A percentile compares a stretch with the other conserved stretches of the same genome.
Conservation (phyloP, 2,797 vertebrate genomes). For the Rhynchotus rufescens region DNA sequence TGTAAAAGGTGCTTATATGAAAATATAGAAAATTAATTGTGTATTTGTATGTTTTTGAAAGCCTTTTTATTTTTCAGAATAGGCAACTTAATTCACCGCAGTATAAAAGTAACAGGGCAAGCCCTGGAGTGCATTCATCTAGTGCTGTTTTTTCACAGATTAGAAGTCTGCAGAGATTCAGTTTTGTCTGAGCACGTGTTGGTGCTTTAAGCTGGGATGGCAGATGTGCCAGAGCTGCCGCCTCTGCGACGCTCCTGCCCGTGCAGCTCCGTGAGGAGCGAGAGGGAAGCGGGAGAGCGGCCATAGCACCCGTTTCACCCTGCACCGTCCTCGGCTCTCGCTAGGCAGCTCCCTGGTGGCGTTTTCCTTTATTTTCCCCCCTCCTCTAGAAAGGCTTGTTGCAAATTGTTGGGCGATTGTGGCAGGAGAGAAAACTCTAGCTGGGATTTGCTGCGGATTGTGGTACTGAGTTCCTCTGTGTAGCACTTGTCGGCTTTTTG, state of each 20-base stretch:
- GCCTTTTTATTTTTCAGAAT: not conserved
- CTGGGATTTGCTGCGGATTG: not conserved
- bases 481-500: not conserved
- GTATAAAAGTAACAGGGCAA: not conserved
- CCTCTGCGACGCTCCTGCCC: not conserved
- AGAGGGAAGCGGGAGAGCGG: not conserved
- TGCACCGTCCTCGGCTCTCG: not conserved
- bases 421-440: not conserved
- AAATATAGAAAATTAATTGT: not conserved
- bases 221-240: not conserved
- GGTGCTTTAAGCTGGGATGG: not conserved
- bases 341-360: not conserved
- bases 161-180: not conserved
- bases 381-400: rapidly evolving
- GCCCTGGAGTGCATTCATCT: not conserved
- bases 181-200: no score
- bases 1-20: not conserved
- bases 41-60: not conserved
- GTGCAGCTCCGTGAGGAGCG: not conserved
- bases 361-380: not conserved
- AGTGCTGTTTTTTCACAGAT: not conserved
- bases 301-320: not conserved
- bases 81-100: not conserved
- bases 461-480: not conserved
- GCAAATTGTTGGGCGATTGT: not conserved